Evolutionary conservation across 2,113 vertebrate species (phyloP).

Genomic region (Nycticebus coucang): DNA sequence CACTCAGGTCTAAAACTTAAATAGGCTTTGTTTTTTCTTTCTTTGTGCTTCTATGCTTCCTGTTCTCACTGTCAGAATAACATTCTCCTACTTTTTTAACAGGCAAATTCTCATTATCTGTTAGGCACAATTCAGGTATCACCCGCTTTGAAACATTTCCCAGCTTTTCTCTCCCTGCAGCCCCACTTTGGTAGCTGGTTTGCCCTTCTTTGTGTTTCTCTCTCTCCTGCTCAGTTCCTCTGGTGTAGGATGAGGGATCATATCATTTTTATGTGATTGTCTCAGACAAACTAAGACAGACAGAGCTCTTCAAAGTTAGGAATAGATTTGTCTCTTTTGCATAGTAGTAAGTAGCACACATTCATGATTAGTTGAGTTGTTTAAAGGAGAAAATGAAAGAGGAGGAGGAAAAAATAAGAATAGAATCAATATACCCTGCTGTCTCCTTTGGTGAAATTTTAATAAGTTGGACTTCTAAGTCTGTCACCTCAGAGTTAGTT

Average conservation of each 20-base stretch:
- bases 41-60: not conserved
- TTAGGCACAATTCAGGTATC: not conserved
- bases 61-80: not conserved
- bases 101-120: not conserved
- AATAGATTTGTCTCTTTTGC: not conserved
- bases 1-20: not conserved
- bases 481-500: not conserved
- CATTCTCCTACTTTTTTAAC: constrained; percentile 29
- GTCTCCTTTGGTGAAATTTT: not conserved
- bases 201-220: not conserved
- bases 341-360: not conserved
- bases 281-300: constrained; percentile 15
- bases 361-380: not conserved
- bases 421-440: not conserved
- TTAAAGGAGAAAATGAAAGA: not conserved
- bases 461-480: not conserved
- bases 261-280: constrained; percentile 28
- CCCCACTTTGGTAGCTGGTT: not conserved
- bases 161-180: not conserved
- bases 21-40: not conserved
- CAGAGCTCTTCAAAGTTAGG: constrained; percentile 23
- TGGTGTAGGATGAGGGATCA: not conserved
- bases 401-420: not conserved
- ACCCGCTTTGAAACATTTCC: not conserved
- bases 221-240: not conserved